Base-by-base conservation (phyloP, 2,888 invertebrate species). In the Gisinianus flammeolus region DNA sequence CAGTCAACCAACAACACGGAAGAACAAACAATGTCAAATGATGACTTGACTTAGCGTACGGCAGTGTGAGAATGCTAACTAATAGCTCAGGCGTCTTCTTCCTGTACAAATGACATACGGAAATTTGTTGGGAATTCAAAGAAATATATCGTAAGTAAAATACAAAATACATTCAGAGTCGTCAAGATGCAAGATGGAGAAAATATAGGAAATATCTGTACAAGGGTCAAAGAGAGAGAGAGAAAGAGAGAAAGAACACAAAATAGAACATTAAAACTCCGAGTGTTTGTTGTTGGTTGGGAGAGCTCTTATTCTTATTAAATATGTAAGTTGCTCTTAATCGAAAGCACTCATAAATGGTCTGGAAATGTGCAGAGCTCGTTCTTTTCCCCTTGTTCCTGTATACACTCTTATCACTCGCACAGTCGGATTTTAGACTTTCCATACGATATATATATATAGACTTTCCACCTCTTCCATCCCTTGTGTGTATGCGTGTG, bases 241-340 rank as follows among this genome's bases (percentile, higher is more conserved):
- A 24, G 4, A 67, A 3, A 24, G 5, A 67, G 67, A 35, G 67
- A 3, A 31, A n/a, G 66, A 31, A 30, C 28, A 30, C 28, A 62
- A 12, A 62, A 26, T 26, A 22, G 28, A 26, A 31, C 28, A 66
- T 67, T 22, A 31, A 26, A 6, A 44, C 2, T 26, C 10, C 8
- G 31, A 35, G 67, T 67, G 31, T 67, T 67, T 35, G 33, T 33
- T 30, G 67, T 67, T 19, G 16, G 24, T 22, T 30, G 33, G 22
- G 62, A n/a, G 62, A 26, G 44, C 44, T 44, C 44, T 44, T 44
- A 19, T 44, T 62, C 28, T 62, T 24, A 62, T 62, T 22, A 62
- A 62, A 62, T 62, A 62, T 62, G 62, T 8, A 62, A 35, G 35
- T 35, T 5, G 8, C 62, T 62, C 62, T 62, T 62, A 62, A 62